Conservation (phyloP, 2,888 invertebrate species). For the Limnephilus auricula region DNA sequence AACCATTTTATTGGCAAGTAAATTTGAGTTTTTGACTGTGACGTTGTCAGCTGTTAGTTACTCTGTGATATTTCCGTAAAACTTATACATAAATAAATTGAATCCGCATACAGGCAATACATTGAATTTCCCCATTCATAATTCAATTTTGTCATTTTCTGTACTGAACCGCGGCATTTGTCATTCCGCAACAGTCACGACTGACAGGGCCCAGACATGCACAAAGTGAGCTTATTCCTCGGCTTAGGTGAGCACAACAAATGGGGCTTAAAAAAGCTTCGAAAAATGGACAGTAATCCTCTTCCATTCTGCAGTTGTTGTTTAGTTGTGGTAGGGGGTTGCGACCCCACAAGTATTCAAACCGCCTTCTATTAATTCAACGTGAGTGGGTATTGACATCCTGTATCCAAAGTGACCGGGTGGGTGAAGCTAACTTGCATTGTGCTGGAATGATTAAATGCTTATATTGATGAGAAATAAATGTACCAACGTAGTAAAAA, state of each 20-base stretch:
- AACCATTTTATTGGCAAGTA: too few species aligned
- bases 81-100: neutral
- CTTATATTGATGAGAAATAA: too few species aligned
- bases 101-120: neutral
- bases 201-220: constrained; percentile 42
- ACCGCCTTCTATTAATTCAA: neutral
- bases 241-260: constrained; percentile 65
- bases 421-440: neutral
- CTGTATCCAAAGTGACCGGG: neutral
- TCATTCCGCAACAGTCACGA: constrained; percentile 31
- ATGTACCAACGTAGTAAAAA: too few species aligned
- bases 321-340: constrained; percentile 55
- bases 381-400: neutral
- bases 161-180: constrained; percentile 8
- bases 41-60: neutral
- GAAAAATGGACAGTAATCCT: constrained; percentile 65
- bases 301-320: constrained; percentile 53
- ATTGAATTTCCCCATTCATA: neutral
- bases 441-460: too few species aligned
- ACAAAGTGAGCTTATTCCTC: constrained; percentile 61
- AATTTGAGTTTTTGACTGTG: neutral
- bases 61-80: neutral
- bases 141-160: constrained; percentile 7
- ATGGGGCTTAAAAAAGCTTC: constrained; percentile 59
- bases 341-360: constrained; percentile 42